Evolutionary conservation across 1,140 invertebrate genomes (phyloP), one percentile per base, ranked within the genome.

Genomic region (Ostrea denselamellosa): DNA sequence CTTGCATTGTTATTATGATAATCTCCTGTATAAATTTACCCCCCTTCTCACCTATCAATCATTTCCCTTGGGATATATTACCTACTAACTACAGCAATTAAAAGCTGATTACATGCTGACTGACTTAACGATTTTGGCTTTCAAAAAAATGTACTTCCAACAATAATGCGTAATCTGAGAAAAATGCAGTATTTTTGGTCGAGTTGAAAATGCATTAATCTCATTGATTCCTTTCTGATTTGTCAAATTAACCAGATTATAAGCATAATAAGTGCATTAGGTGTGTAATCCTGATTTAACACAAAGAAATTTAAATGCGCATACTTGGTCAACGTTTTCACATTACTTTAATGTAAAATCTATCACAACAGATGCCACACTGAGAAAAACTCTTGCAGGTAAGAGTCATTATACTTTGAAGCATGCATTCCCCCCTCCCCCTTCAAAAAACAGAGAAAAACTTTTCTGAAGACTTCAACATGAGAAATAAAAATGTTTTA

Each of bases 51-150:
- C 68, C 68, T n/a, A 68, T 68, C 19, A 28, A 34, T 10, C 22
- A 77, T 77, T 77, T 77, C 68, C 68, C 68, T 77, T 28, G 25
- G 68, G 68, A 77, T 22, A 77, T 77, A 77, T 34, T 44, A 34
- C 28, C 28, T 28, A 28, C 28, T 77, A 28, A 77, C 68, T 77
- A 17, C 68, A 77, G 34, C 68, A 77, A 77, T 25, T 25, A 10
- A 22, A 77, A 77, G 25, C 68, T 77, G 68, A 77, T 77, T 77
- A 77, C 12, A 25, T 25, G 22, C 25, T 77, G 28, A 8, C 22
- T 77, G 68, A 77, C 68, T 25, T 77, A 77, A 77, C 25, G 68
- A 77, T 77, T 77, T 77, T 28, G 14, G 68, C 68, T 77, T 77
- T 77, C 68, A 77, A 5, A 9, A 77, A 77, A 62, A 62, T 62